Percentiles rank a stretch among this genome's conserved stretches.
Evolutionary conservation across 23 tunicate species (phyloP).

Genomic region (Diplosoma virens): DNA sequence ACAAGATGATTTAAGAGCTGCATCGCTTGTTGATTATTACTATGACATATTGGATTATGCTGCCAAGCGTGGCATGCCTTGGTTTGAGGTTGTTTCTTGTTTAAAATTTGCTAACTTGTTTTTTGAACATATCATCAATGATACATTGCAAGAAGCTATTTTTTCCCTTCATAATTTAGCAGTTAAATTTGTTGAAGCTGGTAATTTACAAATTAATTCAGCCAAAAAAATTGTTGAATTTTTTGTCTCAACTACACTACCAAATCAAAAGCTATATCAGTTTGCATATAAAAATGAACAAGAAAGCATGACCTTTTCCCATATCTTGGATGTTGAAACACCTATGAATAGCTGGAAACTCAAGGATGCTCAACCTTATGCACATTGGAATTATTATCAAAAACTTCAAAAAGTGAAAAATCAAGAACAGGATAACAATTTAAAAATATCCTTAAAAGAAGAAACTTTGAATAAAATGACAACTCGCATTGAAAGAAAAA

Average conservation of each 20-base stretch:
- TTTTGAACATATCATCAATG: conserved; percentile 26
- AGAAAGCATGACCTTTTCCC: conserved; percentile 9
- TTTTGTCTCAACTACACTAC: conserved; percentile 35
- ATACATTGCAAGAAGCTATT: conserved; percentile 31
- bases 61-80: conserved; percentile 65
- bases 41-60: conserved; percentile 64
- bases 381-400: conserved; percentile 49
- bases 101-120: conserved; percentile 48
- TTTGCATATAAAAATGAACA: conserved; percentile 59
- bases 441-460: background rate
- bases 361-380: conserved; percentile 41
- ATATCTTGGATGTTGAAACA: conserved; percentile 42
- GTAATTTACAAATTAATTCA: conserved; percentile 26
- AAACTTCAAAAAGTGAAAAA: conserved; percentile 16
- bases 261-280: conserved; percentile 70
- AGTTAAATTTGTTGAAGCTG: conserved; percentile 21
- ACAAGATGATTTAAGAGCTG: conserved; percentile 64
- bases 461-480: background rate
- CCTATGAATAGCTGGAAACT: conserved; percentile 30
- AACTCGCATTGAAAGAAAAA: background rate
- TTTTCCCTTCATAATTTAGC: conserved; percentile 21
- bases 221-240: conserved; percentile 45
- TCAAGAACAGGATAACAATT: conserved; percentile 19
- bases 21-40: conserved; percentile 63
- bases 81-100: conserved; percentile 57